Percentiles rank a stretch among this genome's conserved stretches.
These are phyloP conservation scores for Pseudachorutes palmiensis DNA, from an alignment of 1,140 invertebrate species.

Conservation along the genomic window DNA sequence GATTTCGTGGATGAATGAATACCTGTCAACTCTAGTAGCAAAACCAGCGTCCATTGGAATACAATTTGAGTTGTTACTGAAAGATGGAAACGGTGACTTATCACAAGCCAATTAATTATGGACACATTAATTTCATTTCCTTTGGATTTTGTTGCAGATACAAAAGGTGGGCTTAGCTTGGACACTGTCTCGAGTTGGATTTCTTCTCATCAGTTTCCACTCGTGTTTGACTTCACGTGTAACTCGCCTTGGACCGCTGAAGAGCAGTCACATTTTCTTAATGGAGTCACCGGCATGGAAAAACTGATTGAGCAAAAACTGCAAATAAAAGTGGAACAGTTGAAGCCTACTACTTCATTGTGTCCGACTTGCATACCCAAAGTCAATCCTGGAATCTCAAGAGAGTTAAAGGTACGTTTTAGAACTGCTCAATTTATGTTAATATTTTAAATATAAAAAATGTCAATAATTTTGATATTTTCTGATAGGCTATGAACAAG, in stretches of 20 bases:
- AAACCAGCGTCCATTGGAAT: slow-evolving; percentile 6
- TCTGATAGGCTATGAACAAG: slow-evolving; percentile 15
- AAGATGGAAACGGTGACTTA: slow-evolving; percentile 35
- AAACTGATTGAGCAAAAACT: neutral
- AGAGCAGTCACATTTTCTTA: neutral
- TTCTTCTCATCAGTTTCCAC: slow-evolving; percentile 18
- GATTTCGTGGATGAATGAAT: slow-evolving; percentile 21
- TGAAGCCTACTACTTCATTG: no score
- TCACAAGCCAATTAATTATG: neutral
- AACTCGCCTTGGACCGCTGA: slow-evolving; percentile 12
- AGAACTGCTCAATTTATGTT: neutral
- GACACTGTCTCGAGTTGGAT: slow-evolving; percentile 21
- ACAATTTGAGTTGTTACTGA: slow-evolving; percentile 32
- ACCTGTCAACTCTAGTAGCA: slow-evolving; percentile 6
- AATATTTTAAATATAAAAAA: neutral
- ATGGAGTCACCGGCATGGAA: neutral
- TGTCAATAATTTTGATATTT: neutral
- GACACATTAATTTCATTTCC: neutral
- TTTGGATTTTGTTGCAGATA: slow-evolving; percentile 21
- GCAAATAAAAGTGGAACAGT: neutral
- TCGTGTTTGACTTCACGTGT: slow-evolving; percentile 30
- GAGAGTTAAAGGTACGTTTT: slow-evolving; percentile 13
- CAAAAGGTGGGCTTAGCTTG: slow-evolving; percentile 24
- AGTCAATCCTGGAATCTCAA: slow-evolving; percentile 19
- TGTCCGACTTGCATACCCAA: slow-evolving; percentile 9